Percentiles rank a stretch among this genome's conserved stretches.
Evolutionary conservation across 2,113 vertebrate species (phyloP).

Genomic region (Scartelaos histophorus): DNA sequence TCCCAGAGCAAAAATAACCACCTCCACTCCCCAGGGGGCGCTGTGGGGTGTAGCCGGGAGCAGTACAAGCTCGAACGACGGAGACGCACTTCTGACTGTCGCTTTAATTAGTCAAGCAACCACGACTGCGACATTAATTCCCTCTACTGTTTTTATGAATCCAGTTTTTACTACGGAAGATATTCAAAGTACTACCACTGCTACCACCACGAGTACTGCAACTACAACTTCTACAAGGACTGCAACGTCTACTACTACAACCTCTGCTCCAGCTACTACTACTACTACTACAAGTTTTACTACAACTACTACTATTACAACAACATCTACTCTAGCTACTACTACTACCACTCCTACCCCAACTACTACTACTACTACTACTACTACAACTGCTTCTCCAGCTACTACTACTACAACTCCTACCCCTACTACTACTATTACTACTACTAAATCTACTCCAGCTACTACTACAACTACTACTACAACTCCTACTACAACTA

Average conservation of each 20-base stretch:
- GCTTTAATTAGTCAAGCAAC: conserved; percentile 14
- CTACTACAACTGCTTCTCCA: background rate
- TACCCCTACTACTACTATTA: background rate
- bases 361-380: background rate
- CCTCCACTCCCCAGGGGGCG: conserved; percentile 26
- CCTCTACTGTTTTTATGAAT: conserved; percentile 17
- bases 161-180: conserved; percentile 13
- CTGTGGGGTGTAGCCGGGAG: conserved; percentile 16
- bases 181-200: too few species aligned
- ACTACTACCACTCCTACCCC: background rate
- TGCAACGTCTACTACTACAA: background rate
- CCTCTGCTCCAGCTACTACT: background rate
- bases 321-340: background rate
- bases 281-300: background rate
- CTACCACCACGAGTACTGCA: background rate
- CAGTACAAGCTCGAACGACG: conserved; percentile 9
- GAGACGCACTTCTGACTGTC: conserved; percentile 17
- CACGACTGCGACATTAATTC: conserved; percentile 11
- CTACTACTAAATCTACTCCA: background rate
- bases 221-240: background rate
- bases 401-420: background rate
- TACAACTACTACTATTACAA: background rate
- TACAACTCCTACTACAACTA: background rate
- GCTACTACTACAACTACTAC: background rate
- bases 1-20: conserved; percentile 28